A percentile compares a stretch with the other conserved stretches of the same genome.
These are phyloP conservation scores for Hoplodrina ambigua DNA, from an alignment of 2,888 invertebrate species.

Conservation along the genomic window DNA sequence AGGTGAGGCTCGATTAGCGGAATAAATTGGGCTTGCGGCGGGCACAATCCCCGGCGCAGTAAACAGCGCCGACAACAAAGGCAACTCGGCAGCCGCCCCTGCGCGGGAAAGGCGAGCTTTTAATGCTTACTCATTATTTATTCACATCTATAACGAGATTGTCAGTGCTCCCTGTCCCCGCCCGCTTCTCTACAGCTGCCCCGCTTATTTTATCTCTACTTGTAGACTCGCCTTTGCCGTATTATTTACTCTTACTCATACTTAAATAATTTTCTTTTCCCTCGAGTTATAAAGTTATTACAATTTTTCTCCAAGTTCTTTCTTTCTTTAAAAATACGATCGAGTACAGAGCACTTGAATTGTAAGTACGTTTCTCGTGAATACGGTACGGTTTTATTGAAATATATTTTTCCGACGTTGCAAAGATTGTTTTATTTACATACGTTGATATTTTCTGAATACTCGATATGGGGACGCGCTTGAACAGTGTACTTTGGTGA, in stretches of 20 bases:
- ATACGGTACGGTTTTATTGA: constrained; percentile 68
- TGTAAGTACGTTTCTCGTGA: constrained; percentile 55
- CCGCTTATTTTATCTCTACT: constrained; percentile 78
- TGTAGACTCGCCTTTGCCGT: constrained; percentile 65
- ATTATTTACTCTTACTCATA: constrained; percentile 76
- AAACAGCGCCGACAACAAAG: constrained; percentile 87
- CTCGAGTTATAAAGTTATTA: constrained; percentile 80
- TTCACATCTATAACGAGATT: constrained; percentile 89
- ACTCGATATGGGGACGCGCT: constrained; percentile 58
- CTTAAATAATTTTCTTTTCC: constrained; percentile 80
- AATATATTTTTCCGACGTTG: constrained; percentile 69
- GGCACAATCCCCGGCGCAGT: constrained; percentile 83
- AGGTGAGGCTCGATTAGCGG: constrained; percentile 86
- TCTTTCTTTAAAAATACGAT: constrained; percentile 68
- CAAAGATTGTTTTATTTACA: constrained; percentile 72
- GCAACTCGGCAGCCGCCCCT: constrained; percentile 77
- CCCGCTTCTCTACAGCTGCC: constrained; percentile 70
- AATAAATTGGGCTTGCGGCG: constrained; percentile 87
- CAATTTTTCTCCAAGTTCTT: constrained; percentile 74
- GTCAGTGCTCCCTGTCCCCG: constrained; percentile 82
- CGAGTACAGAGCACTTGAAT: constrained; percentile 55
- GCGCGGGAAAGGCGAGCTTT: constrained; percentile 77
- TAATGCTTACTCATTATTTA: constrained; percentile 89
- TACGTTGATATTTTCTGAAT: constrained; percentile 69
- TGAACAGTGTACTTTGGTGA: constrained; percentile 42